Evolutionary conservation across 2,797 vertebrate species (phyloP).

Genomic region (Lutjanus argentimaculatus): DNA sequence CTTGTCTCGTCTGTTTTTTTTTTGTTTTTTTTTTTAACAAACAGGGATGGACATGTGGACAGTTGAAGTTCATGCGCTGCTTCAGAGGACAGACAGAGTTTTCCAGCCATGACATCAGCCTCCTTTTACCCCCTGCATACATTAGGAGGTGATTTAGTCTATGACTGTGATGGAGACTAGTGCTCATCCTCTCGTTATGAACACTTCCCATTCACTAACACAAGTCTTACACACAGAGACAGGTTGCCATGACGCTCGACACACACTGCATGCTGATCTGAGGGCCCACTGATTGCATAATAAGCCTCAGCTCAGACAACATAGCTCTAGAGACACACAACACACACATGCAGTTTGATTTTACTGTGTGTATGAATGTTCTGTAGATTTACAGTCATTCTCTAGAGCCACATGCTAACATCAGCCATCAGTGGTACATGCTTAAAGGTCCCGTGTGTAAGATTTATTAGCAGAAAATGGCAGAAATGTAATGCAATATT

Average conservation of each 20-base stretch:
- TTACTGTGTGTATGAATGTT: slow-evolving; percentile 17
- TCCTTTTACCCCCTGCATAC: slow-evolving; percentile 38
- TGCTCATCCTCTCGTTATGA: slow-evolving; percentile 65
- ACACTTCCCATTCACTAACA: slow-evolving; percentile 68
- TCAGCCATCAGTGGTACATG: not conserved
- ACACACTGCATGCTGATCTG: slow-evolving; percentile 70
- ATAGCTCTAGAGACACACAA: slow-evolving; percentile 45
- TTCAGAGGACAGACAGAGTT: slow-evolving; percentile 39
- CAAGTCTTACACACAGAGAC: slow-evolving; percentile 62
- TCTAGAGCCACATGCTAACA: not conserved
- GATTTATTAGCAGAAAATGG: too few species aligned
- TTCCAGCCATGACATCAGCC: slow-evolving; percentile 71
- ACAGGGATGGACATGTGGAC: slow-evolving; percentile 26
- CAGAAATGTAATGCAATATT: too few species aligned
- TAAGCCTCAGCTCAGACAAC: slow-evolving; percentile 73
- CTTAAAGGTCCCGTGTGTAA: not conserved
- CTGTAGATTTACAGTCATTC: not conserved
- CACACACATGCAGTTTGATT: slow-evolving; percentile 23
- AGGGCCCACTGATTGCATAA: slow-evolving; percentile 68
- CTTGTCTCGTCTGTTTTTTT: slow-evolving; percentile 44
- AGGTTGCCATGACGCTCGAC: slow-evolving; percentile 70
- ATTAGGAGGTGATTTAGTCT: slow-evolving; percentile 36
- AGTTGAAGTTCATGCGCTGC: slow-evolving; percentile 51
- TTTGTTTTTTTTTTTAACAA: slow-evolving; percentile 32
- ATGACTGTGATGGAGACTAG: slow-evolving; percentile 37